These are phyloP conservation scores for Echiichthys vipera DNA, from an alignment of 2,797 vertebrate genomes.

Conservation along the genomic window DNA sequence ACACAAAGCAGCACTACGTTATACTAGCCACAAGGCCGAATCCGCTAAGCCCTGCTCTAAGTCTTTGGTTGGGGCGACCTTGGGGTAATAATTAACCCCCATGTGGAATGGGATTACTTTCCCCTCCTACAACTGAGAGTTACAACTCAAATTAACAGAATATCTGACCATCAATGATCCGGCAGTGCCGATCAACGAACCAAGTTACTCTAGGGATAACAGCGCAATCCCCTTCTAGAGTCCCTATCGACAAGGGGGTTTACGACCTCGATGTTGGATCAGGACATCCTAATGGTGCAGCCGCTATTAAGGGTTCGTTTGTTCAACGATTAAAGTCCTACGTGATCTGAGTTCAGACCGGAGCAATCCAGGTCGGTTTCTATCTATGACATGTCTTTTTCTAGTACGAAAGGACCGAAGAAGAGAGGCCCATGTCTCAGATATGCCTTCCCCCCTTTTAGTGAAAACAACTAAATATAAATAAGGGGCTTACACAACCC, in stretches of 20 bases:
- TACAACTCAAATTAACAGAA: conserved; percentile 58
- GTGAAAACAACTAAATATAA: conserved; percentile 64
- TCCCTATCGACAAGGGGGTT: conserved; percentile 76
- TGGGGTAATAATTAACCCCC: conserved; percentile 63
- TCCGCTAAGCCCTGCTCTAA: accelerated
- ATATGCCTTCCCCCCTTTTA: conserved; percentile 37
- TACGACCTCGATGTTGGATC: conserved; percentile 86
- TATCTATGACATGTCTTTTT: conserved; percentile 55
- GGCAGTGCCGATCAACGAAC: conserved; percentile 66
- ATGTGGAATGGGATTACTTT: conserved; percentile 7
- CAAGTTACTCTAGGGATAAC: conserved; percentile 85
- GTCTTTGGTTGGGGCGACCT: conserved; percentile 81
- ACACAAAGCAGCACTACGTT: accelerated
- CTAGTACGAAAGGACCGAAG: conserved; percentile 73
- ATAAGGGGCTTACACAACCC: neutral
- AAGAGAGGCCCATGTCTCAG: conserved; percentile 8
- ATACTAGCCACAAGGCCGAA: accelerated
- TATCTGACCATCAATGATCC: conserved; percentile 64
- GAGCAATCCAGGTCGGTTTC: conserved; percentile 79
- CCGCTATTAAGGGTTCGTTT: conserved; percentile 76
- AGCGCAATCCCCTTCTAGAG: conserved; percentile 80
- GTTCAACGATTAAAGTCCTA: conserved; percentile 81
- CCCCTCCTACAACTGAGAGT: conserved; percentile 14
- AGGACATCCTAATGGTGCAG: conserved; percentile 75
- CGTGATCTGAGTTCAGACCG: conserved; percentile 81